These are phyloP conservation scores for Epinotia nisella DNA, from an alignment of 2,888 invertebrate species.

Conservation along the genomic window DNA sequence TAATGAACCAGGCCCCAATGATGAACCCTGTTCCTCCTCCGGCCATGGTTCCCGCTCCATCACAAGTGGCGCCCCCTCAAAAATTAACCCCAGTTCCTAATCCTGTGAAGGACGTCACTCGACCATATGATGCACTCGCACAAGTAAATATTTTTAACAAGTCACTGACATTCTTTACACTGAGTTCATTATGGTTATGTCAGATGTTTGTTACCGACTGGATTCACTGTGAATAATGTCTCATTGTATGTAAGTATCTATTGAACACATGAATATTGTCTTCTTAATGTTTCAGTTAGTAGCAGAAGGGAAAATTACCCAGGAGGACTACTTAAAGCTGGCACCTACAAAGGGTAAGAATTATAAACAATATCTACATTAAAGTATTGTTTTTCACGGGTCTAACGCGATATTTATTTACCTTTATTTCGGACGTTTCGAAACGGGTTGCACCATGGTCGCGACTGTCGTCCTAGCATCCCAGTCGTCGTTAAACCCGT, in stretches of 20 bases:
- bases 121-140: constrained; percentile 74
- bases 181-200: constrained; percentile 2
- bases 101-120: constrained; percentile 48
- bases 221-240: constrained; percentile 26
- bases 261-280: constrained; percentile 26
- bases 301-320: constrained; percentile 77
- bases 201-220: neutral
- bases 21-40: constrained; percentile 40
- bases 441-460: no score
- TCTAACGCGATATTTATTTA: no score
- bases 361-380: constrained; percentile 13
- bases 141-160: constrained; percentile 65
- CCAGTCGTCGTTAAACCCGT: no score
- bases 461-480: no score
- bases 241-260: constrained; percentile 11
- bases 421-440: no score
- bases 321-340: constrained; percentile 77
- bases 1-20: constrained; percentile 17
- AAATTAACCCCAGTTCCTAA: constrained; percentile 29
- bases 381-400: no score
- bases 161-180: constrained; percentile 9
- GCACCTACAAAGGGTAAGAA: constrained; percentile 76
- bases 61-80: constrained; percentile 37
- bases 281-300: constrained; percentile 75
- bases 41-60: constrained; percentile 58